phyloP scores from a whole-genome alignment of 2,113 vertebrate genomes.

The Sakesphorus luctuosus region DNA sequence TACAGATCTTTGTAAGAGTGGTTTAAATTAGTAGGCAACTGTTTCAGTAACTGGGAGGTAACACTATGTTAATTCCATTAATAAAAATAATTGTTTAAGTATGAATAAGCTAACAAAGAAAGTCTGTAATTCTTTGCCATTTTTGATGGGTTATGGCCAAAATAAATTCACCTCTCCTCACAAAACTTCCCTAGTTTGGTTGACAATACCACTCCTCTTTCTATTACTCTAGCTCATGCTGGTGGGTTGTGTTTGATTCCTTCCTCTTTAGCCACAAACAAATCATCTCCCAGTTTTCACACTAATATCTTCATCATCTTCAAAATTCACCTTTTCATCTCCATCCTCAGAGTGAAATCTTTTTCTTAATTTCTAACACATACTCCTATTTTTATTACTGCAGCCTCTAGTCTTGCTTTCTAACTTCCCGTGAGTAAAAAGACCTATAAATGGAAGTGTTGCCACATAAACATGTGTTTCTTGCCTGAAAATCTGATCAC shows the following conservation, averaged over 20 bases:
- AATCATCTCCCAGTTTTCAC: background rate
- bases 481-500: background rate
- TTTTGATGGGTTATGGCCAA: background rate
- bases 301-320: background rate
- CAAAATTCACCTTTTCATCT: background rate
- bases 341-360: background rate
- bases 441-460: background rate
- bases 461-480: background rate
- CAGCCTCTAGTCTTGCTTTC: background rate
- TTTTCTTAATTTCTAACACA: background rate
- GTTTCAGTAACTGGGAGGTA: background rate
- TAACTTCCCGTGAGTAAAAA: background rate
- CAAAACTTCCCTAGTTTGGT: background rate
- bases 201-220: background rate
- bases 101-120: background rate
- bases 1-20: background rate
- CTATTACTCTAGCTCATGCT: background rate
- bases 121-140: background rate
- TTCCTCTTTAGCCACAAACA: background rate
- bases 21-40: background rate
- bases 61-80: background rate
- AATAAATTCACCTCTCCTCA: background rate
- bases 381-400: background rate
- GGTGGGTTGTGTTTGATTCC: background rate
- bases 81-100: background rate